These are phyloP conservation scores for Caenorhabditis panamensis DNA, from an alignment of 2,888 invertebrate species.

Conservation along the genomic window DNA sequence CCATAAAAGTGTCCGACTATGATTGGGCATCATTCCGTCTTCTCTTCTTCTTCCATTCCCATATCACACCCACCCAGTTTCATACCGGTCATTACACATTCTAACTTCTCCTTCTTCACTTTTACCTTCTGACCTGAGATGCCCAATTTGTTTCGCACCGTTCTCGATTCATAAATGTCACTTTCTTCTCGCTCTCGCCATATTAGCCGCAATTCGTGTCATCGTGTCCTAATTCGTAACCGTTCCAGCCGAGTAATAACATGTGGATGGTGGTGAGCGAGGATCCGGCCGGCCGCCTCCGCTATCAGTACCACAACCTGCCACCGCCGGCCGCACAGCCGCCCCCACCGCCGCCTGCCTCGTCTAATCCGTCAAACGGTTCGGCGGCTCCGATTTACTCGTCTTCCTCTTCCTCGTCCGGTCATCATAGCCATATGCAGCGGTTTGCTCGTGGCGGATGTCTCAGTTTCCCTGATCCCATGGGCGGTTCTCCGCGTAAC, in stretches of 20 bases:
- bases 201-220: constrained; percentile 29
- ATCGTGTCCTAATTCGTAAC: constrained; percentile 23
- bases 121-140: constrained; percentile 22
- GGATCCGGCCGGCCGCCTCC: constrained; percentile 68
- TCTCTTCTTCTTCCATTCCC: constrained; percentile 1
- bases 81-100: constrained; percentile 8
- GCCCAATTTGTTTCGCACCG: constrained; percentile 27
- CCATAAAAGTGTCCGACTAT: constrained; percentile 2
- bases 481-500: constrained; percentile 30
- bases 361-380: constrained; percentile 40
- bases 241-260: constrained; percentile 33
- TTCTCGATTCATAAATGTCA: constrained; percentile 49
- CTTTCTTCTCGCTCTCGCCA: constrained; percentile 17
- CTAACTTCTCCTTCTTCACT: not conserved
- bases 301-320: constrained; percentile 67
- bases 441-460: constrained; percentile 64
- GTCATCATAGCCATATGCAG: constrained; percentile 43
- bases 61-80: constrained; percentile 10
- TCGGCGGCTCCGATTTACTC: constrained; percentile 45
- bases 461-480: constrained; percentile 61
- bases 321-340: constrained; percentile 37
- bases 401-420: constrained; percentile 31
- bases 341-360: constrained; percentile 31
- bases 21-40: not conserved
- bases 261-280: constrained; percentile 73